Percentiles rank a stretch among this genome's conserved stretches.
Evolutionary conservation across 2,797 vertebrate genomes (phyloP).

Genomic region (Myotis findleyi): DNA sequence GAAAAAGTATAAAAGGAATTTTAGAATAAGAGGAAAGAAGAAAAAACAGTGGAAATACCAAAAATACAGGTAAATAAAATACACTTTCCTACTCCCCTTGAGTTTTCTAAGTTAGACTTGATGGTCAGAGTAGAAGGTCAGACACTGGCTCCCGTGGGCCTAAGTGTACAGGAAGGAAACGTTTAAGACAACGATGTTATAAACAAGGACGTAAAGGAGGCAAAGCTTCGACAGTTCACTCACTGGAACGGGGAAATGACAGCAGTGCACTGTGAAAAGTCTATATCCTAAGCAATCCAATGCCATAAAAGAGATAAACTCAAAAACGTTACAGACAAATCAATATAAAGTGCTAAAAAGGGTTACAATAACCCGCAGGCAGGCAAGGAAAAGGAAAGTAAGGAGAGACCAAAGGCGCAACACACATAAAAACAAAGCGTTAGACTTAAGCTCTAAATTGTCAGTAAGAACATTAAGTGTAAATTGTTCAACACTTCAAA

Average conservation of each 20-base stretch:
- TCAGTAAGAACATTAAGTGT: neutral
- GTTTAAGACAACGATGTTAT: neutral
- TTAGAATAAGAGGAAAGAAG: neutral
- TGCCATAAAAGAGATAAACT: neutral
- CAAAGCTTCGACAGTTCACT: neutral
- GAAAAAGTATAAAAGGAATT: neutral
- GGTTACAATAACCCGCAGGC: neutral
- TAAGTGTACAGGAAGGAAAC: neutral
- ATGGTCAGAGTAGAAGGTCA: neutral
- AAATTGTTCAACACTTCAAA: neutral
- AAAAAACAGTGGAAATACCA: neutral
- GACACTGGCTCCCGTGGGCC: neutral
- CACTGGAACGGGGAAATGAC: neutral
- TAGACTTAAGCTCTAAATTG: neutral
- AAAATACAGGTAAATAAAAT: neutral
- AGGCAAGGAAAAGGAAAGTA: neutral
- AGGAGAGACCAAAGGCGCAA: neutral
- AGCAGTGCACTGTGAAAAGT: neutral
- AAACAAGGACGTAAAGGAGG: neutral
- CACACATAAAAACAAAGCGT: neutral
- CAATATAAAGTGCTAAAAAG: neutral
- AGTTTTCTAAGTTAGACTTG: conserved; percentile 11
- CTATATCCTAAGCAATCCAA: neutral
- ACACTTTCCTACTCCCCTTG: neutral
- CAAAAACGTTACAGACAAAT: neutral